Conservation (phyloP, 2,113 vertebrate genomes). For the Oreocharis arfaki region DNA sequence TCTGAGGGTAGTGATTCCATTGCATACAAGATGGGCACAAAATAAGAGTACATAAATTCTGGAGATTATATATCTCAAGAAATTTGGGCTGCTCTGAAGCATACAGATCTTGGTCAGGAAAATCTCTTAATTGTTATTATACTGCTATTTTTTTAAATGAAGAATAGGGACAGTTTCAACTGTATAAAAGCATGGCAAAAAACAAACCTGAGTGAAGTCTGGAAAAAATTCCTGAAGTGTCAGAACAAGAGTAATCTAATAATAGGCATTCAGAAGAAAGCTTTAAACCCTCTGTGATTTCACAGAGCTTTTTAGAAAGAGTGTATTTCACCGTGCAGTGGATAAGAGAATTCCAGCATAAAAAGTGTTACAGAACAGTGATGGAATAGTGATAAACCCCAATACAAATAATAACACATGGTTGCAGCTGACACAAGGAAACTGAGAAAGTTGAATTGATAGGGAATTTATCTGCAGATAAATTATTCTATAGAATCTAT, state of each 20-base stretch:
- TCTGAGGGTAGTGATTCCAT: not conserved
- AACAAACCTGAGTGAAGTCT: not conserved
- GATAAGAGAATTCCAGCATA: not conserved
- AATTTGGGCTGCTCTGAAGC: not conserved
- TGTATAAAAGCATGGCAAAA: not conserved
- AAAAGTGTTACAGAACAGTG: not conserved
- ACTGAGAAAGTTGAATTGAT: not conserved
- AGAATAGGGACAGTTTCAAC: not conserved
- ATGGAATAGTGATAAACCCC: not conserved
- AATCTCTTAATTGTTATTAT: not conserved
- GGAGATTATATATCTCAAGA: not conserved
- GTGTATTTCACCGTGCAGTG: not conserved
- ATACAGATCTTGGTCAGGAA: not conserved
- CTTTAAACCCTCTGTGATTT: not conserved
- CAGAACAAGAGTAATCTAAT: not conserved
- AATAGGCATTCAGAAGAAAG: not conserved
- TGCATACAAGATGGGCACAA: not conserved
- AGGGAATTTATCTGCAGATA: not conserved
- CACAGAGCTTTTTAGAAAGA: not conserved
- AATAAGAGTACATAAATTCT: not conserved
- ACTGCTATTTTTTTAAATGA: not conserved
- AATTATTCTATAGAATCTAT: not conserved
- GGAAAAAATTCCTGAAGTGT: not conserved
- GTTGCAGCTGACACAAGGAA: not conserved
- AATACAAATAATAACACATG: not conserved